A percentile compares a stretch with the other conserved stretches of the same genome.
phyloP scores from a whole-genome alignment of 2,113 vertebrate genomes.

The Rhipidura dahli region DNA sequence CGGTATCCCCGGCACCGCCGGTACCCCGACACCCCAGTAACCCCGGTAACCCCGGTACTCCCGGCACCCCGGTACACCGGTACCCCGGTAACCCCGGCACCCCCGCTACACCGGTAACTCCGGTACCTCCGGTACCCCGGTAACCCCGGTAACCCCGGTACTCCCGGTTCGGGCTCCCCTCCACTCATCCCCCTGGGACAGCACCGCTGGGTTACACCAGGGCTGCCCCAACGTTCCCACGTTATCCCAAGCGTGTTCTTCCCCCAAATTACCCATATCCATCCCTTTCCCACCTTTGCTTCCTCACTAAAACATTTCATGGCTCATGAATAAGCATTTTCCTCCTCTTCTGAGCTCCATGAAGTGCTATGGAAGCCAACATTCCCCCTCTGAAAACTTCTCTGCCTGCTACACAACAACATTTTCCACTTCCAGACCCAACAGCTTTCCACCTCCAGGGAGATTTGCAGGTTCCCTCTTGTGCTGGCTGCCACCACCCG shows the following conservation, averaged over 20 bases:
- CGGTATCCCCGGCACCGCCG: too few relatives aligned
- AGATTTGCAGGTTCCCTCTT: neutral
- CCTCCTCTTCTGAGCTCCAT: neutral
- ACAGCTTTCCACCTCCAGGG: neutral
- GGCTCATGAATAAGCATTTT: neutral
- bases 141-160: fast-evolving
- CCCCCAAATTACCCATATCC: neutral
- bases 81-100: neutral
- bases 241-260: neutral
- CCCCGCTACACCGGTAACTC: neutral
- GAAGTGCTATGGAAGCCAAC: neutral
- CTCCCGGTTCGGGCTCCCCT: neutral
- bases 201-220: neutral
- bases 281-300: neutral
- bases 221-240: neutral
- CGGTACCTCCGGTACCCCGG: neutral
- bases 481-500: neutral
- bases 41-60: too few relatives aligned
- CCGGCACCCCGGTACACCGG: too few relatives aligned
- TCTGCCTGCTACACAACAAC: neutral
- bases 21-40: too few relatives aligned
- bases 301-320: neutral
- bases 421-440: neutral
- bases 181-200: neutral
- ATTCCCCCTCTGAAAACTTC: neutral